Base-by-base conservation (phyloP, 2,113 vertebrate genomes). In the Apistogramma diplotaenia region DNA sequence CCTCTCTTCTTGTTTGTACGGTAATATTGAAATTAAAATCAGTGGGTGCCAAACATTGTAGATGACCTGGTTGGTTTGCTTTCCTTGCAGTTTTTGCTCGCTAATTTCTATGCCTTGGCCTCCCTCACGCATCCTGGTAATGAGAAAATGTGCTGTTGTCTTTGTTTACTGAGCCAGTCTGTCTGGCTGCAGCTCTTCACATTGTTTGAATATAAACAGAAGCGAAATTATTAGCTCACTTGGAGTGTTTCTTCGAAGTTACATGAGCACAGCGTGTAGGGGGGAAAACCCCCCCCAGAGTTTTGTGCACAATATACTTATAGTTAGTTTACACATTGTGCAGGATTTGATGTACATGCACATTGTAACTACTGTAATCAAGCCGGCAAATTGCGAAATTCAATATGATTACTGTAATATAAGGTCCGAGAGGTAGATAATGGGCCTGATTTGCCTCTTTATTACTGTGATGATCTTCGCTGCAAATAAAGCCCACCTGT, bases 61-160 rank as follows among this genome's bases (percentile, higher is more conserved):
- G 92, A 91, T 88, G 93, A 94, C 92, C 94, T 83, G 87, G 83
- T 91, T 77, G 77, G 35, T 91, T 94, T 94, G 94, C 94, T 91
- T 93, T 87, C 87, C 90, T 94, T 94, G 93, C 94, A 93, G 88
- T 94, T 92, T 92, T 91, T 91, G 83, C 89, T 55, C 74, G 62
- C 93, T 93, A 87, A 94, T 94, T 93, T 93, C 91, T 83, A 58
- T 77, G 89, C 87, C 87, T 81, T 73, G 84, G 90, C 93, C 92
- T 93, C 87, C 86, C 85, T 88, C 91, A 88, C 84, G 89, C 89
- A 76, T 85, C 84, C 79, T 73, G 88, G 91, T 94, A 94, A 94
- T 94, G 92, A 95, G 94, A 94, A 94, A 93, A 93, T 93, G 91
- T 86, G 89, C 89, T 80, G 90, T 92, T 74, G 87, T 93, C 93